Conservation (phyloP, 2,113 vertebrate genomes). For the Pongo pygmaeus region DNA sequence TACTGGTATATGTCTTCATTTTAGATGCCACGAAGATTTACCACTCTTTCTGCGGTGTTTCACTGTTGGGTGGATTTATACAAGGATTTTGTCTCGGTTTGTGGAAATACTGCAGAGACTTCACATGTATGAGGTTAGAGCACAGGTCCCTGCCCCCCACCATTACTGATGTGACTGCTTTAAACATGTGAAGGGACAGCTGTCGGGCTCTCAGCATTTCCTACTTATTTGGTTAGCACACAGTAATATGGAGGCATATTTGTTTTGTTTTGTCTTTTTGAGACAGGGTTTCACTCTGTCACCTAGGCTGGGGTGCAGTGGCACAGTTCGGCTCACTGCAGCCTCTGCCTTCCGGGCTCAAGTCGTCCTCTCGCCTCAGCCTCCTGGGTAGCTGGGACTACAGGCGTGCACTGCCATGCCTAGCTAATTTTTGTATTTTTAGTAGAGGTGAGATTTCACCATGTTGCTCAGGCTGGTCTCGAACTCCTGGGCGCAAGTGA, state of each 20-base stretch:
- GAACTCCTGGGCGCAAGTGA: too few relatives aligned
- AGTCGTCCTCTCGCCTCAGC: too few relatives aligned
- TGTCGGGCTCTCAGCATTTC: background rate
- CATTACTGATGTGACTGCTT: fast-evolving
- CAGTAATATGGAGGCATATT: background rate
- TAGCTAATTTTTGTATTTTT: too few relatives aligned
- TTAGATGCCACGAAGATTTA: conserved; percentile 88
- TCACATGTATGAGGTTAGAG: conserved; percentile 90
- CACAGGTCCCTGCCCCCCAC: fast-evolving
- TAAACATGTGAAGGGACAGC: background rate
- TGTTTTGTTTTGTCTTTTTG: too few relatives aligned
- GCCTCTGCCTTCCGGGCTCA: too few relatives aligned
- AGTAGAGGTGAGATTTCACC: too few relatives aligned
- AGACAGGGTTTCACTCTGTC: too few relatives aligned
- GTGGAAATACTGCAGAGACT: conserved; percentile 96
- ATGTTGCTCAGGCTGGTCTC: too few relatives aligned
- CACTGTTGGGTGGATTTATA: conserved; percentile 94
- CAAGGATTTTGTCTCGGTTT: conserved; percentile 90
- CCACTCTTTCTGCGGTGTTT: conserved; percentile 93
- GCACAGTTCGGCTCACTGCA: too few relatives aligned
- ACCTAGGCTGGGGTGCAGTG: too few relatives aligned
- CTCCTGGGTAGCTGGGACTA: too few relatives aligned
- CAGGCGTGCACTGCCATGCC: too few relatives aligned
- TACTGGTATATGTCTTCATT: background rate
- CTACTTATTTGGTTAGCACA: fast-evolving